Percentiles rank a stretch among this genome's conserved stretches.
phyloP scores from a whole-genome alignment of 1,140 invertebrate genomes.

The Calliopsis andreniformis region DNA sequence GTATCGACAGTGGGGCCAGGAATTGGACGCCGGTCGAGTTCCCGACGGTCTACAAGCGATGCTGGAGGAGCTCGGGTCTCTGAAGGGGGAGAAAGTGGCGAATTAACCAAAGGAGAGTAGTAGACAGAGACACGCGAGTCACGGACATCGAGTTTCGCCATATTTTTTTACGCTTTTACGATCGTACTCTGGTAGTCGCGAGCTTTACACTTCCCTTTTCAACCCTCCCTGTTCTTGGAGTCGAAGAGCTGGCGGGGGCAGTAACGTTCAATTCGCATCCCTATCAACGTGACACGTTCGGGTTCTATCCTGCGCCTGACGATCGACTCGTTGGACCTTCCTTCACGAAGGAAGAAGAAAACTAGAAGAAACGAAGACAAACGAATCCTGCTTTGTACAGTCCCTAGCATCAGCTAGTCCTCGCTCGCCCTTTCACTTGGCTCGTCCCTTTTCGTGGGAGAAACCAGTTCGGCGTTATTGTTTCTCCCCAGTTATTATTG shows the following conservation, averaged over 20 bases:
- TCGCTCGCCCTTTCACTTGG: no score
- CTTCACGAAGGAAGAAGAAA: no score
- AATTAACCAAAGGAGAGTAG: constrained; percentile 47
- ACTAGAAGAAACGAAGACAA: background rate
- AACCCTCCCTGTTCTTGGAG: background rate
- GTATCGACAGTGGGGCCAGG: constrained; percentile 90
- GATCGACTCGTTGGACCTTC: no score
- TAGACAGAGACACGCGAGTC: constrained; percentile 49
- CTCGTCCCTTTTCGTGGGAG: background rate
- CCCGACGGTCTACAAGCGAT: constrained; percentile 89
- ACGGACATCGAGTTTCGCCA: constrained; percentile 39
- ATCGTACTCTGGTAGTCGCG: constrained; percentile 1
- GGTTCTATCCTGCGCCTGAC: background rate
- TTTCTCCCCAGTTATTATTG: constrained; percentile 14
- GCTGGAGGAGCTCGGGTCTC: constrained; percentile 86
- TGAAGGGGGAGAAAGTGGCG: constrained; percentile 83
- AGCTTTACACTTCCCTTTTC: constrained; percentile 17
- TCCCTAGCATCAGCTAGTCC: background rate
- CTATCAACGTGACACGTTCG: background rate
- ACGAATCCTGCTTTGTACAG: background rate
- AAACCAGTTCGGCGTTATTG: constrained; percentile 10
- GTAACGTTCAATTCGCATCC: background rate
- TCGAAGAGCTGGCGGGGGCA: background rate
- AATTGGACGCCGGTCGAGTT: constrained; percentile 89
- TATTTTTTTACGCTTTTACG: background rate